phyloP scores from a whole-genome alignment of 2,797 vertebrate genomes.

The Onychomys arenicola region DNA sequence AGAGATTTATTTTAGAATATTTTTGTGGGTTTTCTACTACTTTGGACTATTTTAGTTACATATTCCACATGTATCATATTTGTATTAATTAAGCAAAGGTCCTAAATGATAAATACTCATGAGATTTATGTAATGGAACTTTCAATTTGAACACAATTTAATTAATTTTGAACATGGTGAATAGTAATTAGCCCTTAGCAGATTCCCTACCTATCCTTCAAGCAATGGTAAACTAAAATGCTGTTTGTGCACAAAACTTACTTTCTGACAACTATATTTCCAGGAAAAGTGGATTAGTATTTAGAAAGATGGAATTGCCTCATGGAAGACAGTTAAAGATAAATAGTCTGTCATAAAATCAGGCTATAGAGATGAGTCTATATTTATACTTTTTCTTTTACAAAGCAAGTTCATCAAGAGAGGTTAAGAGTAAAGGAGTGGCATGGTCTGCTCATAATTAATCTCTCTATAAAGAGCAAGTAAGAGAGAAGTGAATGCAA shows the following conservation, averaged over 20 bases:
- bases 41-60: not conserved
- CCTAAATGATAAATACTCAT: not conserved
- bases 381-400: not conserved
- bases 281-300: not conserved
- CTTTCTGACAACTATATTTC: conserved; percentile 12
- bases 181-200: not conserved
- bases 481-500: not conserved
- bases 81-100: not conserved
- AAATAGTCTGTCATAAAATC: not conserved
- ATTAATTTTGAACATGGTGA: conserved; percentile 36
- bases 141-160: not conserved
- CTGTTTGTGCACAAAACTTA: not conserved
- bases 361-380: not conserved
- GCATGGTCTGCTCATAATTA: not conserved
- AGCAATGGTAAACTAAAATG: conserved; percentile 7
- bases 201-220: not conserved
- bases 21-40: not conserved
- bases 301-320: not conserved
- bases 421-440: not conserved
- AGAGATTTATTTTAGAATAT: not conserved
- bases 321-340: not conserved
- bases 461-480: not conserved
- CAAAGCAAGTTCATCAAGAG: not conserved
- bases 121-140: not conserved
- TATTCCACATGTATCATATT: not conserved